Evolutionary conservation across 2,797 vertebrate species (phyloP), one percentile per base, ranked within the genome.

Genomic region (Gymnodraco acuticeps): DNA sequence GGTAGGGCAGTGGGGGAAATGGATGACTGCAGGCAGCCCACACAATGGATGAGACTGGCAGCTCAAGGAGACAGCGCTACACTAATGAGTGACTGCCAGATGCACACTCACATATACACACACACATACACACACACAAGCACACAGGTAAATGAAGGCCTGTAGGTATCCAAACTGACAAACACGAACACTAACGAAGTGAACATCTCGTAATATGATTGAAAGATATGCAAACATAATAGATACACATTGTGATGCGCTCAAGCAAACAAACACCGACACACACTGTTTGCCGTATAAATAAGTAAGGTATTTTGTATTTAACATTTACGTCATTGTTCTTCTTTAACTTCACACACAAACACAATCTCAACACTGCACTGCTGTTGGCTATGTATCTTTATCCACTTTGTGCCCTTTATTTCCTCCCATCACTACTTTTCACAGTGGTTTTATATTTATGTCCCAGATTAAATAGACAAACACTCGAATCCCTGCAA

Each of bases 1-100:
- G 69, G 88, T 87, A 73, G 68, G 81, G 78, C 54, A 81, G 71
- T 74, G 58, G 48, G 75, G 82, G 73, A 78, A 85, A 88, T 84
- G 62, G 87, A 89, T 91, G 89, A 83, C 86, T 91, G 76, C 82
- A 83, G 87, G 84, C 88, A 81, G 78, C 81, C 70, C 76, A 77
- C 87, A 89, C 88, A 89, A 87, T 86, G 70, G 85, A 91, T 93
- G 89, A 88, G 80, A 85, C 70, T 56, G 70, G 78, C 74, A 84
- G 87, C 71, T 84, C 60, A 43, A 61, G 59, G 59, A 88, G 90
- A 92, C 85, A 78, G 72, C 70, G 83, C 61, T 56, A 83, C 88
- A 88, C 87, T 89, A 92, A 91, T 91, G 90, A 86, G 80, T 87
- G 69, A 81, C 82, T 81, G 13, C 60, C 54, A 63, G 14, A 78